phyloP scores from a whole-genome alignment of 2,888 invertebrate species.

The Acanthosepion pharaonis region DNA sequence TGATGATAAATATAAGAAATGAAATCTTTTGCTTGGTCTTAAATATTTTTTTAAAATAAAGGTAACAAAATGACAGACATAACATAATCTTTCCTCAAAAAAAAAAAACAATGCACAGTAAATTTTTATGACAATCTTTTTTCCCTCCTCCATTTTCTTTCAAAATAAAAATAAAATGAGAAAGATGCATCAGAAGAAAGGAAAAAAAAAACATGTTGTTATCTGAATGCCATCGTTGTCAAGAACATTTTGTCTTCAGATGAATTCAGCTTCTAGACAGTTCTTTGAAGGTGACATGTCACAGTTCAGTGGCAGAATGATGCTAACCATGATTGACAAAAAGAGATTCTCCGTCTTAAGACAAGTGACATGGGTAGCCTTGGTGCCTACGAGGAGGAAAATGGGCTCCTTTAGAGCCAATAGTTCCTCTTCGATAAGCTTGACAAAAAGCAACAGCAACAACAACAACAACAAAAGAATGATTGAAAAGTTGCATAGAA shows the following conservation, averaged over 20 bases:
- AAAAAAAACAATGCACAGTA: no score
- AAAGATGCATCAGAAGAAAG: background rate
- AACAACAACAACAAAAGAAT: background rate
- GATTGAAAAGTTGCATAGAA: background rate
- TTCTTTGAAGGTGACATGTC: conserved; percentile 11
- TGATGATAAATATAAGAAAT: no score
- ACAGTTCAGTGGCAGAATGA: background rate
- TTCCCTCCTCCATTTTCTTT: no score
- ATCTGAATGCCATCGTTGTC: background rate
- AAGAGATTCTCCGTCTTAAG: background rate
- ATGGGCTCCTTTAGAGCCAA: background rate
- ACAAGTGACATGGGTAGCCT: background rate
- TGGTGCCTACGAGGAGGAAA: background rate
- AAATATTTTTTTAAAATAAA: no score
- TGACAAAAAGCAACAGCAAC: no score
- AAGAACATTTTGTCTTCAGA: background rate
- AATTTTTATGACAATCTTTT: no score
- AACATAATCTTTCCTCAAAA: no score
- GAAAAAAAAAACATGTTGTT: background rate
- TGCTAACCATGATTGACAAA: background rate
- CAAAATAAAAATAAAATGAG: background rate
- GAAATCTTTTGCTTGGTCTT: no score
- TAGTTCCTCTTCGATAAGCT: background rate
- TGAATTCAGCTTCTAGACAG: background rate
- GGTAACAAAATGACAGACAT: no score